Conservation (phyloP, 2,113 vertebrate genomes). For the Paradisaea rubra region DNA sequence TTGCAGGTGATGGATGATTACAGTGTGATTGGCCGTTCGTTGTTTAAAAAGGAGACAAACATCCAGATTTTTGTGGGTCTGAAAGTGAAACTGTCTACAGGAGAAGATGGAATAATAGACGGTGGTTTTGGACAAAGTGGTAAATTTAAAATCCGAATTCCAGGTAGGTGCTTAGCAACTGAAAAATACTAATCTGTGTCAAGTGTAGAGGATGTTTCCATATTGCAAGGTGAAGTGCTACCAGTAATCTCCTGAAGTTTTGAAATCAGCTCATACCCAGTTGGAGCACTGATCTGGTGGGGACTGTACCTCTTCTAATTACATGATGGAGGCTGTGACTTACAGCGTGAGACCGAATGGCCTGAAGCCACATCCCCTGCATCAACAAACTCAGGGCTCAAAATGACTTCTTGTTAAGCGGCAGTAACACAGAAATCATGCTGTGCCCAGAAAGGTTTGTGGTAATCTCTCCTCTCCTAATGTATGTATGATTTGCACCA, state of each 20-base stretch:
- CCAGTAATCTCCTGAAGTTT: neutral
- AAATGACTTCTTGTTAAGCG: neutral
- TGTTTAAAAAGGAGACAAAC: slow-evolving; percentile 99
- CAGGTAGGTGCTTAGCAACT: slow-evolving; percentile 70
- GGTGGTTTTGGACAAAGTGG: slow-evolving; percentile 94
- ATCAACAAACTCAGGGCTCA: neutral
- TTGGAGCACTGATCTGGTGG: neutral
- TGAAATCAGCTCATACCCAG: neutral
- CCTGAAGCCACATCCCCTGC: neutral
- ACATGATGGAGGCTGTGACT: neutral
- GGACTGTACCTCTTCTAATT: neutral
- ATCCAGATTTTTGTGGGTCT: slow-evolving; percentile 94
- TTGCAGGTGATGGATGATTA: slow-evolving; percentile 87
- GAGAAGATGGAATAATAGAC: slow-evolving; percentile 87
- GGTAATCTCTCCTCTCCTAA: neutral
- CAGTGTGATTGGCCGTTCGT: slow-evolving; percentile 88
- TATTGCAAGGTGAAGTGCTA: neutral
- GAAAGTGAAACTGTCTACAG: slow-evolving; percentile 88
- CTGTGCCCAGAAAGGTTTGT: neutral
- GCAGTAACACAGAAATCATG: neutral
- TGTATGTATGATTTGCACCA: neutral
- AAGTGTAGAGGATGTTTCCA: neutral
- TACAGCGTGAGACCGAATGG: neutral
- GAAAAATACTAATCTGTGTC: neutral
- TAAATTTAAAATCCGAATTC: slow-evolving; percentile 90